Evolutionary conservation across 2,113 vertebrate genomes (phyloP).

Genomic region (Alligator sinensis): DNA sequence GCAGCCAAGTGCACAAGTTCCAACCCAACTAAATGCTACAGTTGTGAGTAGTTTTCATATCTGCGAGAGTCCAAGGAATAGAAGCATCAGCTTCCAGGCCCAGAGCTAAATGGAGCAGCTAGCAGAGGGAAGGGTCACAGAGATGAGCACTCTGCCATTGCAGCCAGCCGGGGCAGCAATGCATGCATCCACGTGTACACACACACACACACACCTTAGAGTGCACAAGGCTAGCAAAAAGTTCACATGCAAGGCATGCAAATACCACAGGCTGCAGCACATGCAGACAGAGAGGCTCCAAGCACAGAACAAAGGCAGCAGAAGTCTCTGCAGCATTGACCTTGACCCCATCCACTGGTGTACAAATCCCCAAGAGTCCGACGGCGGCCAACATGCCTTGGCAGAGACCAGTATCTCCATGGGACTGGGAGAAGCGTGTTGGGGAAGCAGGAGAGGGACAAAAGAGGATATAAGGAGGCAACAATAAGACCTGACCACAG

Average conservation of each 20-base stretch:
- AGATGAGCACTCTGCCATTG: background rate
- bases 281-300: constrained; percentile 71
- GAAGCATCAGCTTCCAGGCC: background rate
- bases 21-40: background rate
- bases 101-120: background rate
- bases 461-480: constrained; percentile 80
- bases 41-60: background rate
- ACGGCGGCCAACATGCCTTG: constrained; percentile 91
- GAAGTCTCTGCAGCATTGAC: constrained; percentile 83
- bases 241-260: constrained; percentile 68
- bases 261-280: constrained; percentile 29
- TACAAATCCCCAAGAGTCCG: constrained; percentile 98
- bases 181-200: background rate
- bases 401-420: constrained; percentile 96
- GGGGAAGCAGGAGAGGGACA: constrained; percentile 83
- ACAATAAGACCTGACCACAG: background rate
- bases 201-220: background rate
- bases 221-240: background rate
- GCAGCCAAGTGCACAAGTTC: background rate
- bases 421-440: constrained; percentile 87
- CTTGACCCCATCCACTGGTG: constrained; percentile 94
- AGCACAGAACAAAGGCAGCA: constrained; percentile 58
- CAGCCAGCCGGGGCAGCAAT: background rate
- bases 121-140: background rate
- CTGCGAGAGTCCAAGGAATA: background rate